Evolutionary conservation across 2,113 vertebrate genomes (phyloP), one percentile per base, ranked within the genome.

Genomic region (Trogon surrucura): DNA sequence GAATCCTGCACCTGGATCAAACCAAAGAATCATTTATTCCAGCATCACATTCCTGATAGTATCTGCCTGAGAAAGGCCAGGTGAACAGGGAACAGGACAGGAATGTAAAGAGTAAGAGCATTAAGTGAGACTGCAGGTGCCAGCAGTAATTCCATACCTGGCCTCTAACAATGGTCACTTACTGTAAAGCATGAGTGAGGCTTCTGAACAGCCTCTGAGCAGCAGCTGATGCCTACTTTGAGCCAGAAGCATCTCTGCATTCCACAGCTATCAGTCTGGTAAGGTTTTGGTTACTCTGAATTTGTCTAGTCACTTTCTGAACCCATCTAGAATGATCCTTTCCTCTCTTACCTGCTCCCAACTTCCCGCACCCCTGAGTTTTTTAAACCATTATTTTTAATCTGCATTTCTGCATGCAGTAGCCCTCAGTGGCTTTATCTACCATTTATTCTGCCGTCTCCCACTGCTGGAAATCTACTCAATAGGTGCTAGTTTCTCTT

Each of bases 41-140:
- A 57, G 29, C 14, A 25, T 71, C n/a, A 15, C 0, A 2, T 64
- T 82, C 27, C 92, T 64, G 16, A 30, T 23, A 61, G 22, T 10
- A 64, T 30, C 56, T 91, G n/a, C 69, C 48, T 56, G 32, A 83
- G 36, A 78, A 92, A 64, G 17, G 7, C 32, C 20, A 13, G 2
- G 5, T 21, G 56, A 85, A 44, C 11, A 22, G 7, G 4, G 9
- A 18, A n/a, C 9, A 18, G 16, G 7, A 14, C n/a, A 65, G 27
- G 15, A 57, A 72, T 2, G 1, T 13, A 38, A 71, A 61, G 27
- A 75, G 20, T 0, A 0, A 50, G 11, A 30, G 14, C 32, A 36
- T 45, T 30, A 65, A 80, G 27, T 66, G 32, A 57, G 27, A 8
- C 32, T 47, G 47, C 47, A 50, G 29, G 3, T 56, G 27, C 32